phyloP scores from a whole-genome alignment of 2,113 vertebrate species.

The Oryzias woworae region DNA sequence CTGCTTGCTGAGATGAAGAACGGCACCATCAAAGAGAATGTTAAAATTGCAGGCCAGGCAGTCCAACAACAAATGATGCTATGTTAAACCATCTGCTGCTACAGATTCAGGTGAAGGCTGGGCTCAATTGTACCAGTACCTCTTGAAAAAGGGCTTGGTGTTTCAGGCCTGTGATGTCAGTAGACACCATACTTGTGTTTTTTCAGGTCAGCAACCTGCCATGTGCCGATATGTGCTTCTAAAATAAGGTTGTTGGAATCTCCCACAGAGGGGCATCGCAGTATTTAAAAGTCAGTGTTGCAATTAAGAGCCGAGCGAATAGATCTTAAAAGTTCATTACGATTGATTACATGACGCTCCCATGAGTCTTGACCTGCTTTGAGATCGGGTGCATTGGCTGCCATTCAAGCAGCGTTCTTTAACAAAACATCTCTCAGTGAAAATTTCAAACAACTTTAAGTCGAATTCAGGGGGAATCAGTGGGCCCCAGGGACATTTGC shows the following conservation, averaged over 20 bases:
- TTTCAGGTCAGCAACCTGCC: background rate
- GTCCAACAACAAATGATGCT: conserved; percentile 4
- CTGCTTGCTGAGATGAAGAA: conserved; percentile 18
- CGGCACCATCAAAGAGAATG: conserved; percentile 11
- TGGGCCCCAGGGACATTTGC: conserved; percentile 64
- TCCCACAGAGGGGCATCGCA: conserved; percentile 8
- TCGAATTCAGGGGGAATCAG: conserved; percentile 63
- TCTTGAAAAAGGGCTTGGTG: no score
- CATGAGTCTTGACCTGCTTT: conserved; percentile 54
- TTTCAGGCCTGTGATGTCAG: background rate
- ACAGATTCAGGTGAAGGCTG: background rate
- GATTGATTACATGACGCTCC: conserved; percentile 58
- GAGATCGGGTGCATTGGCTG: conserved; percentile 52
- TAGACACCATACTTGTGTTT: background rate
- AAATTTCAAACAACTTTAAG: conserved; percentile 67
- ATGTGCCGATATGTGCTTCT: conserved; percentile 6
- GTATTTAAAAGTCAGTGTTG: conserved; percentile 55
- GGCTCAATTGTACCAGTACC: background rate
- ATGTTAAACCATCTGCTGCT: background rate
- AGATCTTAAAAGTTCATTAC: conserved; percentile 65
- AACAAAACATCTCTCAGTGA: conserved; percentile 68
- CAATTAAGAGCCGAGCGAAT: conserved; percentile 60
- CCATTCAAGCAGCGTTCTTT: conserved; percentile 47
- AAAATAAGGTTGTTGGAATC: conserved; percentile 5
- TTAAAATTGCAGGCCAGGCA: conserved; percentile 1